These are phyloP conservation scores for Eriocheir sinensis DNA, from an alignment of 1,140 invertebrate genomes.

Conservation along the genomic window DNA sequence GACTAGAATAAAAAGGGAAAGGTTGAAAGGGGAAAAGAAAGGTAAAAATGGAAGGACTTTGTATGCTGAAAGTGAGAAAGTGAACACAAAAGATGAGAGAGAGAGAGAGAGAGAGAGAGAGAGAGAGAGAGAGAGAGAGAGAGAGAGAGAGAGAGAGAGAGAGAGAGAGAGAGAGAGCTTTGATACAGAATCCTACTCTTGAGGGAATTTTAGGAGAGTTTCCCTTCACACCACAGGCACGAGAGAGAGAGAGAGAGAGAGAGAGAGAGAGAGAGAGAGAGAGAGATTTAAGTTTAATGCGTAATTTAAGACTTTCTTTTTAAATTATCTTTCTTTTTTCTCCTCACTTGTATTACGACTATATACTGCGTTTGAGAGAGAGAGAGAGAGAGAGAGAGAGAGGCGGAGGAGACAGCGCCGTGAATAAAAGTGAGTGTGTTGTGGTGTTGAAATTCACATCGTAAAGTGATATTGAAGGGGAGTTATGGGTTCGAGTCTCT, in stretches of 20 bases:
- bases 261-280: conserved; percentile 20
- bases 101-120: neutral
- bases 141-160: neutral
- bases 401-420: no score
- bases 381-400: no score
- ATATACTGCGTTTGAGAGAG: no score
- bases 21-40: no score
- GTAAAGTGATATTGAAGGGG: neutral
- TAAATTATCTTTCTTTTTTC: no score
- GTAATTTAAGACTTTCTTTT: no score
- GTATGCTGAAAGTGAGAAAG: no score
- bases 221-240: neutral
- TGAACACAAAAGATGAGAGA: no score
- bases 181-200: neutral
- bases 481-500: neutral
- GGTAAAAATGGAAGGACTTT: no score
- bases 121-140: neutral
- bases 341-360: no score
- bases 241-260: neutral
- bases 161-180: neutral
- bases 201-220: neutral
- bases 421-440: neutral
- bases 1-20: no score
- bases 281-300: neutral
- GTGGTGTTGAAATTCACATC: neutral